Evolutionary conservation across 30 jellyfish, hydroid and myxozoan genomes (phyloP).

Genomic region (Morbakka virulenta): DNA sequence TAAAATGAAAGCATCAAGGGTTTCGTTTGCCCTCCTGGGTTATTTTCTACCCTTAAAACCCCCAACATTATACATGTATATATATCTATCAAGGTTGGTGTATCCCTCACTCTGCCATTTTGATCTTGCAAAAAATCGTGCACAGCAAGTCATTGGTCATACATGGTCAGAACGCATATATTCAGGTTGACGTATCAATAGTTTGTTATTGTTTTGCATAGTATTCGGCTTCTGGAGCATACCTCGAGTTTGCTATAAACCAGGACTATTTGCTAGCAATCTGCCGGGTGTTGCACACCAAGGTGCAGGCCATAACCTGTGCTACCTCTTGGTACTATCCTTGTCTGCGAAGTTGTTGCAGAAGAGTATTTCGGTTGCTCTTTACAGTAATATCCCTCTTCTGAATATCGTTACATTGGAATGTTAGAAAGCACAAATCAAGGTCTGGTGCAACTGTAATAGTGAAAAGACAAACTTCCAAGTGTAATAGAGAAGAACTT

Average conservation of each 20-base stretch:
- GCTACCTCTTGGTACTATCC: conserved; percentile 9
- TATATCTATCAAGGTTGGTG: conserved; percentile 9
- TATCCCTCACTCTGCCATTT: conserved; percentile 14
- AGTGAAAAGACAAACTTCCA: no score
- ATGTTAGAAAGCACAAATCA: background rate
- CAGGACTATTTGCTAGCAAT: conserved; percentile 10
- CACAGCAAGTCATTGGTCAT: conserved; percentile 18
- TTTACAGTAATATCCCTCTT: conserved; percentile 10
- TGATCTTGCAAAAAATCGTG: conserved; percentile 5
- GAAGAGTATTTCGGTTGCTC: conserved; percentile 21
- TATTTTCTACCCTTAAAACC: conserved; percentile 4
- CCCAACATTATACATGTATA: background rate
- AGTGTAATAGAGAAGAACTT: no score
- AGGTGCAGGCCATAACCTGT: conserved; percentile 21
- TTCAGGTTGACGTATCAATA: conserved; percentile 3
- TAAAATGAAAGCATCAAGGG: background rate
- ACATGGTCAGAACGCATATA: conserved; percentile 12
- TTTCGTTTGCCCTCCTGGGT: background rate
- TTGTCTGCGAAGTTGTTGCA: conserved; percentile 5
- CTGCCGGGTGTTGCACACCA: conserved; percentile 33
- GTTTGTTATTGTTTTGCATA: background rate
- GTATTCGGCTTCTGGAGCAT: conserved; percentile 21
- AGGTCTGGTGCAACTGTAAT: conserved; percentile 19
- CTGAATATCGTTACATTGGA: conserved; percentile 8
- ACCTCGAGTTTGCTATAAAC: conserved; percentile 14